Base-by-base conservation (phyloP, 1,140 invertebrate species). In the Ceratina calcarata region DNA sequence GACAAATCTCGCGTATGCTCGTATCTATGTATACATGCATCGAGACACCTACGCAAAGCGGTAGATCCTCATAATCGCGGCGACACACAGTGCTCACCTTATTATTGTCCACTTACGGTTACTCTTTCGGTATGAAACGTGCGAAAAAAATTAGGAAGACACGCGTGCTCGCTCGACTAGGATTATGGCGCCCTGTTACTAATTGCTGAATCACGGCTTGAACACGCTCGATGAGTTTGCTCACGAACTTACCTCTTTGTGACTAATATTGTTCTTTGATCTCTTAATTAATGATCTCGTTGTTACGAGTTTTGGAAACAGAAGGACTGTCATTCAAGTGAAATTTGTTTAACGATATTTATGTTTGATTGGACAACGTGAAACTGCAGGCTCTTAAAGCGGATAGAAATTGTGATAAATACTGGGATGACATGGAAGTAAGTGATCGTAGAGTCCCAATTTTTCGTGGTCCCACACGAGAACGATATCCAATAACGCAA, bases 41-140 rank as follows among this genome's bases (percentile, higher is more conserved):
- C 51, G 51, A 13, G 20, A 78, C 81, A 71, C 85, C 78, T 65
- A 84, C 79, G 66, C 62, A 20, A 22, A 0, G 12, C 12, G 57
- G 32, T 58, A 79, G 68, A 80, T 66, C 76, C 82, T 81, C 70
- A 73, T 78, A 79, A 77, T 71, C 61, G 61, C 71, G 32, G 27
- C 64, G 53, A 37, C 49, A 79, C 76, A 88, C 80, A 65, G 67
- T 66, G 76, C 80, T 78, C 67, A 62, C 73, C 80, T 70, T 51
- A 73, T 68, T 71, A 75, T 87, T 84, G 86, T 86, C 86, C 86
- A 87, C 86, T 88, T 88, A 87, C 53, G 82, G 76, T 69, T 76
- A 80, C 61, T 78, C 65, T 78, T 18, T 22, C n/a, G 22, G 22
- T 1, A 6, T 16, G 49, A 76, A 58, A 15, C n/a, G 3, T 13